phyloP scores from a whole-genome alignment of 2,888 invertebrate species.

The Microctonus aethiopoides region DNA sequence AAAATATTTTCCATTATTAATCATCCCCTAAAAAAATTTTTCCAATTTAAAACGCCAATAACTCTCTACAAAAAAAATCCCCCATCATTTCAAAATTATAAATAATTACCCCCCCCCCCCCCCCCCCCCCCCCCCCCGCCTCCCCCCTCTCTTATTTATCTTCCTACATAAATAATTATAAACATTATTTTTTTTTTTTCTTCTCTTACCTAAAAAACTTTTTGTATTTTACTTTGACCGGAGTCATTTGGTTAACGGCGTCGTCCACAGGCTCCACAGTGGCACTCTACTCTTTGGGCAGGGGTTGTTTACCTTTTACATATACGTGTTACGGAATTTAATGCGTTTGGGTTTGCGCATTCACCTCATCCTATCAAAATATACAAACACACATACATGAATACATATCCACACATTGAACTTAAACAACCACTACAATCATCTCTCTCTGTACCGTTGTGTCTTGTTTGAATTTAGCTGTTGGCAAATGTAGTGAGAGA shows the following conservation, averaged over 20 bases:
- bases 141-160: slow-evolving; percentile 2
- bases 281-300: slow-evolving; percentile 38
- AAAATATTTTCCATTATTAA: too few species aligned
- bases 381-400: neutral
- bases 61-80: too few species aligned
- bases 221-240: slow-evolving; percentile 20
- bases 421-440: neutral
- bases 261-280: slow-evolving; percentile 20
- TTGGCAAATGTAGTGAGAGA: slow-evolving; percentile 23
- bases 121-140: too few species aligned
- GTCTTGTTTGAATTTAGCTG: slow-evolving; percentile 31
- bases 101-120: too few species aligned
- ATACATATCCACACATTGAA: neutral
- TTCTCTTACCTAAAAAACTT: slow-evolving; percentile 5
- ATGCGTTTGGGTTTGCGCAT: slow-evolving; percentile 31
- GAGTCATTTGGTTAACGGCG: slow-evolving; percentile 37
- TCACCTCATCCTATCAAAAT: slow-evolving; percentile 4
- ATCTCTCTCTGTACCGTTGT: too few species aligned
- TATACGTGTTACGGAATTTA: slow-evolving; percentile 31
- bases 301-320: slow-evolving; percentile 33
- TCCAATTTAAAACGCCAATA: too few species aligned
- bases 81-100: too few species aligned
- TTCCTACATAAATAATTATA: slow-evolving; percentile 6
- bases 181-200: neutral
- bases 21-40: too few species aligned